A percentile compares a stretch with the other conserved stretches of the same genome.
Evolutionary conservation across 2,888 invertebrate species (phyloP).

Genomic region (Xiphydria camelus): DNA sequence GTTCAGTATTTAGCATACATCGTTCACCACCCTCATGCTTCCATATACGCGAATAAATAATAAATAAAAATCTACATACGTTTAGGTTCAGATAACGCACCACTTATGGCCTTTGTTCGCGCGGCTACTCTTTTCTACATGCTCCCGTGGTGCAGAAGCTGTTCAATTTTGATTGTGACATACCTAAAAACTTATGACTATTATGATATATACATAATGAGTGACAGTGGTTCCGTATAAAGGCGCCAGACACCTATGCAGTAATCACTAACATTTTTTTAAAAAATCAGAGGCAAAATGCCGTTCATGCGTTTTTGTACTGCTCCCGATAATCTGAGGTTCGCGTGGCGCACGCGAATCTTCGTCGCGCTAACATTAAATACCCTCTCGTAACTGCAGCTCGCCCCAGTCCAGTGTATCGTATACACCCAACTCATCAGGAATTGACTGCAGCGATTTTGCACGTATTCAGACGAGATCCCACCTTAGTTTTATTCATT

Average conservation of each 20-base stretch:
- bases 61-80: slow-evolving; percentile 44
- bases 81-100: slow-evolving; percentile 37
- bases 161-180: slow-evolving; percentile 31
- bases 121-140: slow-evolving; percentile 16
- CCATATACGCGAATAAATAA: slow-evolving; percentile 52
- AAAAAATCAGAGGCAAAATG: slow-evolving; percentile 47
- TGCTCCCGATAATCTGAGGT: slow-evolving; percentile 42
- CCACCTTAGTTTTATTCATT: slow-evolving; percentile 28
- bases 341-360: slow-evolving; percentile 11
- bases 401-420: too few species aligned
- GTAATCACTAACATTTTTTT: slow-evolving; percentile 20
- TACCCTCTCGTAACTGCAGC: too few species aligned
- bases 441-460: slow-evolving; percentile 30
- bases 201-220: slow-evolving; percentile 43
- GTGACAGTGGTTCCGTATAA: slow-evolving; percentile 17
- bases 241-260: slow-evolving; percentile 32
- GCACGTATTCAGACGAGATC: slow-evolving; percentile 41
- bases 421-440: slow-evolving; percentile 1
- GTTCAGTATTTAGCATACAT: slow-evolving; percentile 35
- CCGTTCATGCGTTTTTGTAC: slow-evolving; percentile 50
- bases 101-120: slow-evolving; percentile 24
- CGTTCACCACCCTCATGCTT: slow-evolving; percentile 42
- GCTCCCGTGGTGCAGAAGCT: slow-evolving; percentile 27
- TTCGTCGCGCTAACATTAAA: too few species aligned
- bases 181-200: slow-evolving; percentile 36